Evolutionary conservation across 2,797 vertebrate genomes (phyloP).

Genomic region (Eulemur rubriventer): DNA sequence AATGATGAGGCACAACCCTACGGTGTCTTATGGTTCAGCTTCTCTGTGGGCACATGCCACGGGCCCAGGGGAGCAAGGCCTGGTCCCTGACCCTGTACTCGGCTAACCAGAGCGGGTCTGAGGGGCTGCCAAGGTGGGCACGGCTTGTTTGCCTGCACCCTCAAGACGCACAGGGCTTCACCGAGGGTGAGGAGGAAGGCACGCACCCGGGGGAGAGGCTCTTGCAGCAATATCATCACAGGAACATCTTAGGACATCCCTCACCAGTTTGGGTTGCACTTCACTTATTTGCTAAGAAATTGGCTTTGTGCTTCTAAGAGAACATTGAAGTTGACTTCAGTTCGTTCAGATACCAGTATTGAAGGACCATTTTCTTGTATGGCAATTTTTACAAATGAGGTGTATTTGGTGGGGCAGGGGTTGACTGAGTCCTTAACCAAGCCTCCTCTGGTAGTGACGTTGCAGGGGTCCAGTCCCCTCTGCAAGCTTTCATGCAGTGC

Average conservation of each 20-base stretch:
- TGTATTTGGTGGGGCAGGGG: fast-evolving
- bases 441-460: too few relatives aligned
- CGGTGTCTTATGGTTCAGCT: fast-evolving
- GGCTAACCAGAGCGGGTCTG: neutral
- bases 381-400: neutral
- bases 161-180: neutral
- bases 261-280: fast-evolving
- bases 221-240: neutral
- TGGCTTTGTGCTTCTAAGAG: neutral
- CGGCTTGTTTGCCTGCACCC: neutral
- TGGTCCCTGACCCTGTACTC: fast-evolving
- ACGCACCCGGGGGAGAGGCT: fast-evolving
- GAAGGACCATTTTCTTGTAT: neutral
- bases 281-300: fast-evolving
- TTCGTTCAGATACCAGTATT: neutral
- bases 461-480: neutral
- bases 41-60: fast-evolving
- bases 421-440: neutral
- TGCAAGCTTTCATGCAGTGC: too few relatives aligned
- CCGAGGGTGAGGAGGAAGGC: neutral
- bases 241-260: fast-evolving
- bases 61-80: fast-evolving
- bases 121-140: neutral
- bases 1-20: neutral
- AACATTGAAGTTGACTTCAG: fast-evolving